Evolutionary conservation across 2,888 invertebrate species (phyloP), one percentile per base, ranked within the genome.

Genomic region (Platynereis dumerilii): DNA sequence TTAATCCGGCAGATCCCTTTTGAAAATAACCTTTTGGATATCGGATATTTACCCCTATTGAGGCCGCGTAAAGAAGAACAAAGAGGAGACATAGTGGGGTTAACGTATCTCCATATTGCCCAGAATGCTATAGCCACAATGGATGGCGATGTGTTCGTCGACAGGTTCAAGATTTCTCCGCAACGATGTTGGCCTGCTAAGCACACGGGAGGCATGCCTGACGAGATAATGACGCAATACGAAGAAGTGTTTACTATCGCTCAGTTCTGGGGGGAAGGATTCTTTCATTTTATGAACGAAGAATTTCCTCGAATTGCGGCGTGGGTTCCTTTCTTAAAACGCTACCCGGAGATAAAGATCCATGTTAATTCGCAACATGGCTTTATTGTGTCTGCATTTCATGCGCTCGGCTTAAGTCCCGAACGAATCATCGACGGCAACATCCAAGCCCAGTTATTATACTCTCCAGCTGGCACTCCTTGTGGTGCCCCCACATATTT

Each of bases 181-280:
- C 48, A 48, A 48, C 48, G 22, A n/a, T 48, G 48, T n/a, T 22
- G 3, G 48, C 10, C 48, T n/a, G 22, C 7, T 3, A n/a, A n/a
- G 17, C 48, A 48, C 22, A 22, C n/a, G 7, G 34, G 34, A 34
- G 34, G 34, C 7, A 34, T 34, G 34, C 34, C 34, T 7, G 34
- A 34, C 7, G 34, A 34, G 34, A 12, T 7, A 34, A 20, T 48
- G 22, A 5, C n/a, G 7, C 22, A 10, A 5, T 48, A 48, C n/a
- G 20, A 48, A 7, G 48, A 48, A n/a, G 48, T 48, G 3, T 48
- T 48, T 7, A 20, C 48, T 7, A 22, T 48, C 3, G 48, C 48
- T 48, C 48, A 48, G 48, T 48, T 48, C n/a, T 48, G 48, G 48
- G 48, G 48, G 3, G 22, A 22, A n/a, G 48, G 48, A 7, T 48